Evolutionary conservation across 1,140 invertebrate species (phyloP).

Genomic region (Aphaenogaster rudis): DNA sequence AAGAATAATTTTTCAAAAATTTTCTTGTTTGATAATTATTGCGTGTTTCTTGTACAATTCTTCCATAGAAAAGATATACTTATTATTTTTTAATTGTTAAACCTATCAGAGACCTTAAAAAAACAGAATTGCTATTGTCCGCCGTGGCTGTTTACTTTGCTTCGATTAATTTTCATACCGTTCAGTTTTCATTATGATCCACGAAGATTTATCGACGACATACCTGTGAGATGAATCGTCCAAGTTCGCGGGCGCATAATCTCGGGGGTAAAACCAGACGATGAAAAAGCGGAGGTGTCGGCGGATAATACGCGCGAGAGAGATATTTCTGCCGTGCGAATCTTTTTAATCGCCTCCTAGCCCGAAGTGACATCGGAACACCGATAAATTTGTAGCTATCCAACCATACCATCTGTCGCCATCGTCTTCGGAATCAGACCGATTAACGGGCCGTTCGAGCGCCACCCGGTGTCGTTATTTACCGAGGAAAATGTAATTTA

Average conservation of each 20-base stretch:
- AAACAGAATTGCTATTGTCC: neutral
- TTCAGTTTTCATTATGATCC: slow-evolving; percentile 13
- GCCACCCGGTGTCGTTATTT: slow-evolving; percentile 6
- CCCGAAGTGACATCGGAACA: slow-evolving; percentile 32
- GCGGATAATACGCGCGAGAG: slow-evolving; percentile 47
- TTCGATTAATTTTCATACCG: slow-evolving; percentile 32
- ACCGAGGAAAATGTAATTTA: slow-evolving; percentile 45
- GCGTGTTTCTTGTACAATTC: neutral
- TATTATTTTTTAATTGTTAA: neutral
- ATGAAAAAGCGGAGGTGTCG: slow-evolving; percentile 42
- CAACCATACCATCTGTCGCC: neutral
- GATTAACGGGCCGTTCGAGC: slow-evolving; percentile 29
- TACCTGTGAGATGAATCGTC: slow-evolving; percentile 25
- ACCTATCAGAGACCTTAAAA: no score
- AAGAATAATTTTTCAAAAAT: neutral
- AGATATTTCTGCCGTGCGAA: slow-evolving; percentile 35
- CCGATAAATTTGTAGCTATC: slow-evolving; percentile 47
- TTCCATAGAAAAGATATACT: neutral
- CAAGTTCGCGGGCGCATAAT: slow-evolving; percentile 36
- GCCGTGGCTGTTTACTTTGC: neutral
- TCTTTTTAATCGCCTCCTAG: slow-evolving; percentile 45
- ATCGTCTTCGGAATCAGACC: slow-evolving; percentile 37
- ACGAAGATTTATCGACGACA: slow-evolving; percentile 27
- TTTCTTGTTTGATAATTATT: neutral
- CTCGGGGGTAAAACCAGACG: neutral